Percentiles rank a stretch among this genome's conserved stretches.
These are phyloP conservation scores for Arremon brunneinucha DNA, from an alignment of 2,797 vertebrate species.

Conservation along the genomic window DNA sequence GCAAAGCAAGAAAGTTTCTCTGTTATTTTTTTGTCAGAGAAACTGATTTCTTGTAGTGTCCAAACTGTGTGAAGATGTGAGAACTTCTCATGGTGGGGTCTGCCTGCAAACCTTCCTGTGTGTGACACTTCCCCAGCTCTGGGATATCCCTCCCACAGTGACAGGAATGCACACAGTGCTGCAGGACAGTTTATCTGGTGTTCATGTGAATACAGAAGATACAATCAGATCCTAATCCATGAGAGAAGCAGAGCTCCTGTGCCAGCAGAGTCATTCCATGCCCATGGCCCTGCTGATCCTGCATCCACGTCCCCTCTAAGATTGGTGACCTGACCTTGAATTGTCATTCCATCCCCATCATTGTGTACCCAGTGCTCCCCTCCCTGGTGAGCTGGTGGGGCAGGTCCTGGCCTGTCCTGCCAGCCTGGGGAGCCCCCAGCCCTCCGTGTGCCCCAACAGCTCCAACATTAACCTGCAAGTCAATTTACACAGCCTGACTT, in stretches of 20 bases:
- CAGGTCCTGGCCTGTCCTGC: not conserved
- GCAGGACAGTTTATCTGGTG: not conserved
- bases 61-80: not conserved
- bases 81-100: not conserved
- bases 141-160: not conserved
- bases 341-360: fast-evolving
- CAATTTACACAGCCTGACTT: not conserved
- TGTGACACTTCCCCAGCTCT: not conserved
- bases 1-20: not conserved
- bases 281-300: not conserved
- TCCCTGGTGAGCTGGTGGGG: too few relatives aligned
- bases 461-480: too few relatives aligned
- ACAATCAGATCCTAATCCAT: too few relatives aligned
- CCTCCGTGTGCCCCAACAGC: fast-evolving
- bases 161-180: not conserved
- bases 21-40: not conserved
- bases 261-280: fast-evolving
- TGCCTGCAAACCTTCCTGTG: not conserved
- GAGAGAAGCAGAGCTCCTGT: not conserved
- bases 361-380: not conserved
- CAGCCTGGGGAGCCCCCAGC: not conserved
- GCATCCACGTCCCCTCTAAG: fast-evolving
- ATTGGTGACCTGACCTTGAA: not conserved
- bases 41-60: not conserved
- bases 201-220: not conserved